A percentile compares a stretch with the other conserved stretches of the same genome.
Evolutionary conservation across 1,140 invertebrate species (phyloP).

Genomic region (Formica selysi): DNA sequence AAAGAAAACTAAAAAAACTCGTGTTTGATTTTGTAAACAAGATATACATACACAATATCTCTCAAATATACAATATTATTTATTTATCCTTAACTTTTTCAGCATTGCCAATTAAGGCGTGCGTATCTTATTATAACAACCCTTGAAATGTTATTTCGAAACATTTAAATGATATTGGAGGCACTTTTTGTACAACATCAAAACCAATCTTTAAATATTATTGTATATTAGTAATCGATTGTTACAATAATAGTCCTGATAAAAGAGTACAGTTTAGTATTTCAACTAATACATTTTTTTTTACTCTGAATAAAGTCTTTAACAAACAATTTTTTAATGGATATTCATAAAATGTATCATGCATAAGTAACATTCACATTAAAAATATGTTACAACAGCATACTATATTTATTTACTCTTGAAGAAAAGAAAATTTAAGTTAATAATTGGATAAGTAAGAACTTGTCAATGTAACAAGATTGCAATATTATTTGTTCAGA

Average conservation of each 20-base stretch:
- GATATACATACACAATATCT: constrained; percentile 29
- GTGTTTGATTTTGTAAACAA: constrained; percentile 42
- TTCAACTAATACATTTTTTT: background rate
- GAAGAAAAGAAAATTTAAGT: background rate
- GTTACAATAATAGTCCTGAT: background rate
- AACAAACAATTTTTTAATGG: background rate
- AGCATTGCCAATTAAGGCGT: background rate
- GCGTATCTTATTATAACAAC: background rate
- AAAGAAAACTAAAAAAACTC: constrained; percentile 4
- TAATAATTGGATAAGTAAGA: background rate
- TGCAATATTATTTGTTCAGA: background rate
- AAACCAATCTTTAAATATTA: no score
- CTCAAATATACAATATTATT: constrained; percentile 1
- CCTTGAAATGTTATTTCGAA: background rate
- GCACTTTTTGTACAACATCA: background rate
- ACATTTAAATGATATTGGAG: background rate
- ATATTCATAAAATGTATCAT: background rate
- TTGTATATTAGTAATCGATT: background rate
- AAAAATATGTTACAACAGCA: background rate
- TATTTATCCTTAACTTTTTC: constrained; percentile 1
- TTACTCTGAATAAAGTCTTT: background rate
- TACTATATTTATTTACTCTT: background rate
- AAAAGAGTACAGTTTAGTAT: background rate
- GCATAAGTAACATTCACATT: background rate
- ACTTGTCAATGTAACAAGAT: background rate